Base-by-base conservation (phyloP, 2,797 vertebrate genomes). In the Galaxias olidus region DNA sequence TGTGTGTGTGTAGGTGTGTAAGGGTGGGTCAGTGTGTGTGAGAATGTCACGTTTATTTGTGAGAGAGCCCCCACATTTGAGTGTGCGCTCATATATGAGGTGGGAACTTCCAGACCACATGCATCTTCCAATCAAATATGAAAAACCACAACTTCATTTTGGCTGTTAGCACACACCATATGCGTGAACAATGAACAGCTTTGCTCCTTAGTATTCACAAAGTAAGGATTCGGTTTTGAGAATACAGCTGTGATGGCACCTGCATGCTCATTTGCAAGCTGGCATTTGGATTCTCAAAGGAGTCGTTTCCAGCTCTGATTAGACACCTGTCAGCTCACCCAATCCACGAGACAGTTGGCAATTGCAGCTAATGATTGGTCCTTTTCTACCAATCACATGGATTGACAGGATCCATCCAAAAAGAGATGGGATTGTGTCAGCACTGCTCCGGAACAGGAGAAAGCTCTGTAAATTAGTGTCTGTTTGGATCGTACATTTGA, bases 301-400 rank as follows among this genome's bases (percentile, higher is more conserved):
- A 81, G 84, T 89, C 88, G 90, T 94, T 93, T 94, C 90, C 92
- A 94, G 90, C 90, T 92, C 88, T 93, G 89, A 94, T 93, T 91
- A 92, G 91, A 87, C 86, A 93, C 92, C 91, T 93, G 91, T 92
- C 93, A 93, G 87, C 92, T 90, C 73, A 82, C 82, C 83, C 77
- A 77, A 86, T 78, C 81, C 85, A 86, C 74, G 84, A 78, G 77
- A 75, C 88, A 85, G 90, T 89, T 86, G 85, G 89, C 90, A 80
- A 77, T 72, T 88, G 87, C 73, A 78, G 61, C 84, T 93, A 93
- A 93, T 90, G 91, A 91, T 88, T 87, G 77, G 84, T 75, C 30
- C 84, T 91, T 93, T 94, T 92, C 88, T 92, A 80, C 83, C 77
- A 90, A 89, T 91, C 86, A 89, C 71, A 83, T 60, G 86, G 80